Base-by-base conservation (phyloP, 2,797 vertebrate species). In the Lycodopsis pacificus region DNA sequence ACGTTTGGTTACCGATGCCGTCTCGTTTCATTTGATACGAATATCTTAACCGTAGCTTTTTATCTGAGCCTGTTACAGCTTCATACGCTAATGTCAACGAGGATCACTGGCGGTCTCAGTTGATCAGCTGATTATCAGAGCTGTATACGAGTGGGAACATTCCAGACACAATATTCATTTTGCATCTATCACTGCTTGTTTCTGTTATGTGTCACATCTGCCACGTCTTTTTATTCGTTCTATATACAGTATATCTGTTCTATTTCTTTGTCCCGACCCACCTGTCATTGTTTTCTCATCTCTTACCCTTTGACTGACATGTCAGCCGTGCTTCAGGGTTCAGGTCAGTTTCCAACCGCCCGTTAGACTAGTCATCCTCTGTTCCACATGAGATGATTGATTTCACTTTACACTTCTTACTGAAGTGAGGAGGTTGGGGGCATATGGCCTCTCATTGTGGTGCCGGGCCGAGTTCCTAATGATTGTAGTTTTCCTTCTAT, bases 351-450 rank as follows among this genome's bases (percentile, higher is more conserved):
- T 69, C 40, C 27, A 42, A 32, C n/a, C 3, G 36, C 64, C 38
- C 30, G 17, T 64, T 30, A 12, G n/a, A 56, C 19, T 22, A 22
- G 42, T 22, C 30, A 58, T 65, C 19, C 51, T 58, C 4, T 30
- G 53, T 53, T 80, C n/a, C 32, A 38, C 61, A 73, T 4, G 3
- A 66, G 22, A 77, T 71, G 20, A 68, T 56, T 78, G 58, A 76
- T 67, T 82, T 81, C 20, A 58, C 36, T 46, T 65, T 68, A 19
- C n/a, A 65, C 42, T 63, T 83, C 11, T 64, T 74, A 36, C 54
- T 67, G 67, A 40, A 27, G 30, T 56, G 36, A 46, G 51, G 57
- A 27, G 48, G 40, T 44, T 51, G 32, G 13, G 36, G 8, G 54
- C 48, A 49, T 58, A 63, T 14, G 19, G 34, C 53, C 38, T 66